phyloP scores from a whole-genome alignment of 35 echinoderm and acorn worm species.

The Heliocidaris tuberculata region DNA sequence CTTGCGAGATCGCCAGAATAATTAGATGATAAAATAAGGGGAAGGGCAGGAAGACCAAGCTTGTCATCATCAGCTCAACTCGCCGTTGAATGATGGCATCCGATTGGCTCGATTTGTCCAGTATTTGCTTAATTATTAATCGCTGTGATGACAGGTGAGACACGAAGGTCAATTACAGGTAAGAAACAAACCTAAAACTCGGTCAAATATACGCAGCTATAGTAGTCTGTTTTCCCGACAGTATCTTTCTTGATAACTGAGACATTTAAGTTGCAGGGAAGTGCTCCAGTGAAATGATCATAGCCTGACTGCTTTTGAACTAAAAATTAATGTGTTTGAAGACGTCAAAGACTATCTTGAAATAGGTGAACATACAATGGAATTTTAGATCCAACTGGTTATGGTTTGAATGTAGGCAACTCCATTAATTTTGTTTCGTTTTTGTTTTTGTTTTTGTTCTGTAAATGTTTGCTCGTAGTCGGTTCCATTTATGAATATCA shows the following conservation, averaged over 20 bases:
- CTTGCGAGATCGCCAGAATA: not conserved
- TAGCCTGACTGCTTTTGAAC: too few species aligned
- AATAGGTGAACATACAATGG: too few species aligned
- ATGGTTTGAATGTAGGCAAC: too few species aligned
- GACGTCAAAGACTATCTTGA: too few species aligned
- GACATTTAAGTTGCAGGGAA: too few species aligned
- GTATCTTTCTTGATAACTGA: not conserved
- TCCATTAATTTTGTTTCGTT: too few species aligned
- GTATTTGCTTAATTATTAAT: slow-evolving; percentile 19
- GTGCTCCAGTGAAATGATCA: too few species aligned
- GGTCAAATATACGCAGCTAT: not conserved
- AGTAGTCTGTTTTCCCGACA: not conserved
- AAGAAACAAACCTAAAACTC: not conserved
- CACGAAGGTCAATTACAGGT: slow-evolving; percentile 17
- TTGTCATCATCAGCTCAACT: not conserved
- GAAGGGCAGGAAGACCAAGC: not conserved
- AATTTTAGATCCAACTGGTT: too few species aligned
- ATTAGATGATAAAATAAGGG: not conserved
- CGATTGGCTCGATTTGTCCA: not conserved
- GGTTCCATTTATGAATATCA: too few species aligned
- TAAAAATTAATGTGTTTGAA: too few species aligned
- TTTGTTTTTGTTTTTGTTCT: too few species aligned
- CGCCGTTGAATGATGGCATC: slow-evolving; percentile 21
- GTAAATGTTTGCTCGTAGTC: too few species aligned
- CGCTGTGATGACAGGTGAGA: not conserved